Percentiles rank a stretch among this genome's conserved stretches.
Conservation (phyloP, 2,888 invertebrate genomes). For the Drosophila mulleri region DNA sequence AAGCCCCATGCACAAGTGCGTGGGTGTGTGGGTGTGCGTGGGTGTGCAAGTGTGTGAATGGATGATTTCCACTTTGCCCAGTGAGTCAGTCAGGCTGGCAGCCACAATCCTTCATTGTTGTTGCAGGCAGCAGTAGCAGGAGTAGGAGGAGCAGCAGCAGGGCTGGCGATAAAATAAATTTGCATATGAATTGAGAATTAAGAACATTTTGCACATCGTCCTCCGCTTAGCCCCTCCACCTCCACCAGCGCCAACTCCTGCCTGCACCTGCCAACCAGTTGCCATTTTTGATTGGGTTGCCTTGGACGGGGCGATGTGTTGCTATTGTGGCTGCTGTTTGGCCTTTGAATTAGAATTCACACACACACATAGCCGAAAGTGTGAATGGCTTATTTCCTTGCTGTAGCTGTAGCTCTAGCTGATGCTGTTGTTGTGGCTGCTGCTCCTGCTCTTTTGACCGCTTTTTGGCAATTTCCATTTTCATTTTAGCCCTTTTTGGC, state of each 20-base stretch:
- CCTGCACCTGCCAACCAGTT: constrained; percentile 55
- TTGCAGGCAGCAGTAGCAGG: constrained; percentile 56
- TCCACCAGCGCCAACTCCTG: constrained; percentile 20
- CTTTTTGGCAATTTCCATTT: constrained; percentile 62
- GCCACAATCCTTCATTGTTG: constrained; percentile 72
- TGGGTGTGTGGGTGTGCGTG: constrained; percentile 25
- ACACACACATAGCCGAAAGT: constrained; percentile 52
- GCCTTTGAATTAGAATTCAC: constrained; percentile 77
- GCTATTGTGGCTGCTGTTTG: constrained; percentile 78
- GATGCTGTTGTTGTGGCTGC: constrained; percentile 42
- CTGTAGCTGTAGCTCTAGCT: constrained; percentile 42
- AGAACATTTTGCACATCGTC: constrained; percentile 84
- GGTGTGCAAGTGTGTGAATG: constrained; percentile 28
- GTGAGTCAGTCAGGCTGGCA: constrained; percentile 61
- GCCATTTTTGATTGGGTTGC: constrained; percentile 68
- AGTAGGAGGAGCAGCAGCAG: constrained; percentile 61
- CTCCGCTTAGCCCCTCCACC: constrained; percentile 30
- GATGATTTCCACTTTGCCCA: constrained; percentile 43
- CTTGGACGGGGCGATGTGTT: constrained; percentile 57
- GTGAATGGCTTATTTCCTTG: constrained; percentile 79
- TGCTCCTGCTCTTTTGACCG: constrained; percentile 67
- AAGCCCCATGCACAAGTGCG: constrained; percentile 45
- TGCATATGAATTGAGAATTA: constrained; percentile 85
- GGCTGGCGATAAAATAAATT: constrained; percentile 85
- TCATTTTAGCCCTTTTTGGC: constrained; percentile 70